Evolutionary conservation across 1,140 invertebrate genomes (phyloP), one percentile per base, ranked within the genome.

Genomic region (Hydropsyche tenuis): DNA sequence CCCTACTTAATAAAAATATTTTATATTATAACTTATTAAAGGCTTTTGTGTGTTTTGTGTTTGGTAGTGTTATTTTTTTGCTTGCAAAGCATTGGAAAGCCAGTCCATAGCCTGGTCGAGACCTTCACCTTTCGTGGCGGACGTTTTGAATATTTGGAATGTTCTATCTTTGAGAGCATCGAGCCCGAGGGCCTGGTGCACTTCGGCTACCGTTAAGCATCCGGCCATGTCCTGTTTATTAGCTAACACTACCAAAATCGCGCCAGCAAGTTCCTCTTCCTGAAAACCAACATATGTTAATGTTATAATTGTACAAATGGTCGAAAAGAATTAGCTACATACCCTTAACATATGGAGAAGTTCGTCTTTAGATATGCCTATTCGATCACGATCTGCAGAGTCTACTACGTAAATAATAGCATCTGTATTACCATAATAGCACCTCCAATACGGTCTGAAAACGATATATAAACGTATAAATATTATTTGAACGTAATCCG

Each of bases 361-460:
- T 85, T 99, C 98, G 86, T 99, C 95, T 90, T 99, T 99, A 46
- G 96, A 98, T 85, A 99, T 98, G 72, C 96, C 96, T 88, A 99
- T 98, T 86, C 98, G 88, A 87, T 99, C 98, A 83, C 94, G 91
- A 85, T 99, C 98, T 76, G 96, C 97, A 68, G 97, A 99, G 84
- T 99, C 98, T 48, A 99, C 97, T 45, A 99, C 98, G 87, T 99
- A 99, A 80, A 99, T 98, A 81, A 99, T 98, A 80, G 98, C 98
- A 89, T 99, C 98, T 82, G 98, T 99, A 85, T 99, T 99, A 68
- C 96, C 97, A 85, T 98, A 99, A 85, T 99, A 99, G 89, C 98
- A 99, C 85, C 98, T 89, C 98, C 98, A 99, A 81, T 99, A 99
- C 14, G 98, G 98, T 86, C 97, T 95, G 84, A 73, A 89, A 90